Evolutionary conservation across 2,888 invertebrate species (phyloP), one percentile per base, ranked within the genome.

Genomic region (Lottia gigantea): DNA sequence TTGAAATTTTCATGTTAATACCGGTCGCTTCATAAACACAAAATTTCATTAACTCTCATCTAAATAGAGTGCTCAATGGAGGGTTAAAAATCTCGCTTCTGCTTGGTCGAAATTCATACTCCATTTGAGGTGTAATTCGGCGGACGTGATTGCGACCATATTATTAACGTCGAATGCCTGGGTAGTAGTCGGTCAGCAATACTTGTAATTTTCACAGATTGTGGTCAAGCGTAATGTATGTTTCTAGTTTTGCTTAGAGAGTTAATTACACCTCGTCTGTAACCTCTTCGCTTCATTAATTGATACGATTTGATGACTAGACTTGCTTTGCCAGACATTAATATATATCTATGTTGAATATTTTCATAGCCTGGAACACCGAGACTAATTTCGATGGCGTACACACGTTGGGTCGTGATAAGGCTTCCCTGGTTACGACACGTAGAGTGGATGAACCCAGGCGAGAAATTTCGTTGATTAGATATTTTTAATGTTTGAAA

Each of bases 11-110:
- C 40, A 40, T 40, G 40, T 40, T 40, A 40, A 40, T 40, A 40
- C 40, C 64, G 47, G 63, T 63, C 68, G 68, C 68, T 64, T 68
- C 46, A 47, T 62, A 31, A 68, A 63, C 68, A 68, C 62, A 45
- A 40, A 63, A 68, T 68, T 68, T 68, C 68, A 68, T 64, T 63
- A 62, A 63, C 64, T 68, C 68, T 63, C 64, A 68, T 46, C 46
- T 62, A 26, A 46, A 47, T 40, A 40, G 40, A 23, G 14, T 55
- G 55, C 55, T 55, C 55, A 55, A 23, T 23, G 23, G 55, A 55
- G 55, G 55, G 55, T 55, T 19, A 55, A 55, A 40, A 55, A 55
- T 55, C 55, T 55, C 23, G 55, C 55, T 55, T 55, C 55, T 55
- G 55, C 55, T 55, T 55, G 55, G 55, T 23, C 55, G 55, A 55